These are phyloP conservation scores for Peucedramus taeniatus DNA, from an alignment of 2,113 vertebrate species.

Conservation along the genomic window DNA sequence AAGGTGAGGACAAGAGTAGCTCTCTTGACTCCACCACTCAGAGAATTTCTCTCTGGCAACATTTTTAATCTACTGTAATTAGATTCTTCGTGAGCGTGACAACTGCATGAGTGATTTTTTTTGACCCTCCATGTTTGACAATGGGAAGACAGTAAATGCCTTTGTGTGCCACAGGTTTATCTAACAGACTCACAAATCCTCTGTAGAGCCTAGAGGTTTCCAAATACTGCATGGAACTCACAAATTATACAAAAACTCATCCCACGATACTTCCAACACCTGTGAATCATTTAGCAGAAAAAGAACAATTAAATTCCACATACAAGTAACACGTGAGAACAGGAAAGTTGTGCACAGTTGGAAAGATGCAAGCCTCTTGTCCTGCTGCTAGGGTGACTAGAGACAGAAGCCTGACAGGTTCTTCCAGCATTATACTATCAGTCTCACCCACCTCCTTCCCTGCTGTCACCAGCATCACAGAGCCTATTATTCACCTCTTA, in stretches of 20 bases:
- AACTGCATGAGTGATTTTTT: not conserved
- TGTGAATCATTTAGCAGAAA: not conserved
- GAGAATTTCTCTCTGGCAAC: not conserved
- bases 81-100: not conserved
- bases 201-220: not conserved
- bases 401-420: not conserved
- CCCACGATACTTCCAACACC: not conserved
- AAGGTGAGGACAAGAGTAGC: not conserved
- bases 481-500: not conserved
- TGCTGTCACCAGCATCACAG: not conserved
- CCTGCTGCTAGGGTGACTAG: not conserved
- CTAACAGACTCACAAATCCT: not conserved
- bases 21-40: not conserved
- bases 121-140: not conserved
- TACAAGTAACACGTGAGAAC: not conserved
- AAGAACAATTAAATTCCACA: not conserved
- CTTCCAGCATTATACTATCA: not conserved
- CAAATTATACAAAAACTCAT: not conserved
- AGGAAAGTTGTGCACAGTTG: not conserved
- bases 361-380: not conserved
- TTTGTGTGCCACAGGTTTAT: not conserved
- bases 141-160: not conserved
- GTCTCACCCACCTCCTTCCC: not conserved
- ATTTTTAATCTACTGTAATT: not conserved
- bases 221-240: not conserved